These are phyloP conservation scores for Prosapia bicincta DNA, from an alignment of 2,888 invertebrate genomes.

Conservation along the genomic window DNA sequence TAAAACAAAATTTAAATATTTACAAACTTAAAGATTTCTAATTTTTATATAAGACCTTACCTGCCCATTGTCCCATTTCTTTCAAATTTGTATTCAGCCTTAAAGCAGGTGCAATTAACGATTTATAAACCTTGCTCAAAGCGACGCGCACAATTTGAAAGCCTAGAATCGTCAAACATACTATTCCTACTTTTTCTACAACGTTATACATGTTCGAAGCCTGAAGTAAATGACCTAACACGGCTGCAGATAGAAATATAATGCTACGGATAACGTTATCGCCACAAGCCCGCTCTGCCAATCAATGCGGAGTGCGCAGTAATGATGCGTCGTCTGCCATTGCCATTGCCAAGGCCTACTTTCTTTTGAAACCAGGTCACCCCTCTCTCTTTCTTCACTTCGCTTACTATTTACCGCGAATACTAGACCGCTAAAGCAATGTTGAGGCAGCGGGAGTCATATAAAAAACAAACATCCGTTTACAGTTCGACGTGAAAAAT, in stretches of 20 bases:
- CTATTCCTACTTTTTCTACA: slow-evolving; percentile 52
- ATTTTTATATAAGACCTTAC: slow-evolving; percentile 51
- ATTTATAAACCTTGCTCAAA: slow-evolving; percentile 46
- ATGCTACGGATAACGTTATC: not conserved
- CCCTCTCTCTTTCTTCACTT: not conserved
- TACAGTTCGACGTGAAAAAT: too few species aligned
- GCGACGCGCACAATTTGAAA: slow-evolving; percentile 53
- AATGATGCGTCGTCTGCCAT: not conserved
- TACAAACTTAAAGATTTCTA: not conserved
- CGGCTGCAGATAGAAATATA: too few species aligned
- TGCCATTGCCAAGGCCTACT: not conserved
- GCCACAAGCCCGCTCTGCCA: not conserved
- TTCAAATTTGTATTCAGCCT: slow-evolving; percentile 55
- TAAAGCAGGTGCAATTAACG: slow-evolving; percentile 54
- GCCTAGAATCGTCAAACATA: slow-evolving; percentile 47
- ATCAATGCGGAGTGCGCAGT: not conserved
- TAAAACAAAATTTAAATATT: too few species aligned
- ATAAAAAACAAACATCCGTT: too few species aligned
- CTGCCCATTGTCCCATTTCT: slow-evolving; percentile 74
- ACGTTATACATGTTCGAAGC: slow-evolving; percentile 40
- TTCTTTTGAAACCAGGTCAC: not conserved
- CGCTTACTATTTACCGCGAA: too few species aligned
- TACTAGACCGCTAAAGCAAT: too few species aligned
- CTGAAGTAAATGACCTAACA: too few species aligned
- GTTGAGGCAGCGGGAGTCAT: too few species aligned